Conservation (phyloP, 37 sponge, comb jelly and placozoan species). For the Eunapius fragilis region DNA sequence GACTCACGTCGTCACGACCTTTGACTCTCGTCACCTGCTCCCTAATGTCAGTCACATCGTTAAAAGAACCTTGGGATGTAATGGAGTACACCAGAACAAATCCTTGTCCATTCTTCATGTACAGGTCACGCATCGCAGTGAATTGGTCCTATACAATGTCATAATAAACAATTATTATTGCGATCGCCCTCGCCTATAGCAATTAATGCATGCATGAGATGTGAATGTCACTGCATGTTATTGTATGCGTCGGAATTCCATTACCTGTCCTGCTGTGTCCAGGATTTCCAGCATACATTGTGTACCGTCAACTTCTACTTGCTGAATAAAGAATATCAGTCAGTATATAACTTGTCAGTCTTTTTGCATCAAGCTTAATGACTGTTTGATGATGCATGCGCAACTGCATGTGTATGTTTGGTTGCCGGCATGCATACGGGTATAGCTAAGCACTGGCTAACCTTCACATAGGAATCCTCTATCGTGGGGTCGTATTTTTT, state of each 20-base stretch:
- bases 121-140: slow-evolving; percentile 98
- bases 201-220: background rate
- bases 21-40: slow-evolving; percentile 98
- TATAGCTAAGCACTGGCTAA: slow-evolving; percentile 2
- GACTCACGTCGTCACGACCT: slow-evolving; percentile 91
- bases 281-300: slow-evolving; percentile 99
- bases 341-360: no score
- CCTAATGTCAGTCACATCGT: slow-evolving; percentile 91
- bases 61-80: slow-evolving; percentile 96
- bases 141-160: slow-evolving; percentile 90
- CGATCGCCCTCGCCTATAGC: no score
- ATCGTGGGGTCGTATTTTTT: slow-evolving; percentile 99
- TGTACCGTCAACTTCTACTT: slow-evolving; percentile 96
- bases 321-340: slow-evolving; percentile 61
- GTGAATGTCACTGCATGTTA: background rate
- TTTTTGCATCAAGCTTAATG: no score
- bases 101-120: slow-evolving; percentile 99
- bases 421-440: background rate
- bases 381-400: no score
- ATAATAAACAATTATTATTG: no score
- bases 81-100: slow-evolving; percentile 98
- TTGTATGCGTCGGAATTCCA: slow-evolving; percentile 3
- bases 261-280: slow-evolving; percentile 98
- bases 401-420: no score
- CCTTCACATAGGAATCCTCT: slow-evolving; percentile 98